These are phyloP conservation scores for Synanthedon andrenaeformis DNA, from an alignment of 2,888 invertebrate genomes.

Conservation along the genomic window DNA sequence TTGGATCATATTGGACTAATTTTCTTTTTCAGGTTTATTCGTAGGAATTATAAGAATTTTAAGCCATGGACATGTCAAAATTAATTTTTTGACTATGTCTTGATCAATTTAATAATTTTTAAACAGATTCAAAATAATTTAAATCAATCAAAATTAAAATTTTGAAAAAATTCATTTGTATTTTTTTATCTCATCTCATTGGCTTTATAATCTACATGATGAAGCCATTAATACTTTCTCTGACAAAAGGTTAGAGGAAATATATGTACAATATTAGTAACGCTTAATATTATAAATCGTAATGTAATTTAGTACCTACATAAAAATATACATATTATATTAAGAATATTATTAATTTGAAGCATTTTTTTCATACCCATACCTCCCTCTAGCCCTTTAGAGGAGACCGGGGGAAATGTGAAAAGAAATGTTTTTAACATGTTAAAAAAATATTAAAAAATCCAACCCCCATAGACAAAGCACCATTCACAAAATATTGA, in stretches of 20 bases:
- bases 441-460: neutral
- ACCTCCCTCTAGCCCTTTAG: constrained; percentile 63
- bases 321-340: neutral
- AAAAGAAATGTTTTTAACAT: constrained; percentile 16
- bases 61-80: too few species aligned
- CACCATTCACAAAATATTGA: neutral
- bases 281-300: constrained; percentile 7
- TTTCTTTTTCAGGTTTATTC: too few species aligned
- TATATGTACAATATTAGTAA: constrained; percentile 15
- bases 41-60: too few species aligned
- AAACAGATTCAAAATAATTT: too few species aligned
- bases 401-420: constrained; percentile 39
- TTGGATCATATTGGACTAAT: too few species aligned
- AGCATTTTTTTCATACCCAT: constrained; percentile 37
- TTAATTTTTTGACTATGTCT: too few species aligned
- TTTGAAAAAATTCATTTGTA: too few species aligned
- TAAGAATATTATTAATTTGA: neutral
- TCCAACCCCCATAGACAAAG: neutral
- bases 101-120: too few species aligned
- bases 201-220: too few species aligned
- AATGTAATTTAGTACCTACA: neutral
- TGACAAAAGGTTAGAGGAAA: constrained; percentile 56
- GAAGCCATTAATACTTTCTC: neutral
- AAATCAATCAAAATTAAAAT: too few species aligned
- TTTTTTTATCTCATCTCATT: too few species aligned